A percentile compares a stretch with the other conserved stretches of the same genome.
Conservation (phyloP, 2,888 invertebrate genomes). For the Heliconius erato region DNA sequence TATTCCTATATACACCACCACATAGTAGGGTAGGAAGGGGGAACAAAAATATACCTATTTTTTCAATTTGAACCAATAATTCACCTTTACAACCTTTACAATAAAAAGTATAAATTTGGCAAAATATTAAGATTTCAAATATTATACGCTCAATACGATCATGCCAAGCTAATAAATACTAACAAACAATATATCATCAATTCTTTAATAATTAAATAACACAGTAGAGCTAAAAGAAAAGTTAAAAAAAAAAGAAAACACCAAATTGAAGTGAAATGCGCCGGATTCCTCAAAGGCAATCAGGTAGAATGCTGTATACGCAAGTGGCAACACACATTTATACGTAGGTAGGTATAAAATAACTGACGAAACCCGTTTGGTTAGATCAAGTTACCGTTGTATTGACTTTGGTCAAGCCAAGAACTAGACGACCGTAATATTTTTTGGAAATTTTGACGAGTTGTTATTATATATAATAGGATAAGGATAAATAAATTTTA, state of each 20-base stretch:
- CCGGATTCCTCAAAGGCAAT: conserved; percentile 67
- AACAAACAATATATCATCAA: neutral
- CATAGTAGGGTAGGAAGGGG: too few relatives aligned
- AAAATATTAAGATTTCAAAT: too few relatives aligned
- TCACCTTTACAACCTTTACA: too few relatives aligned
- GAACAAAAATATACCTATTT: too few relatives aligned
- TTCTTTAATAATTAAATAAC: neutral
- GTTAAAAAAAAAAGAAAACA: neutral
- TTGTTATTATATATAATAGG: neutral
- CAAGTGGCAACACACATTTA: conserved; percentile 52
- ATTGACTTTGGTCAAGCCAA: conserved; percentile 66
- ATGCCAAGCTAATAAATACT: too few relatives aligned
- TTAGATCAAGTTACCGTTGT: conserved; percentile 60
- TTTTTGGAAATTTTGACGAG: conserved; percentile 12
- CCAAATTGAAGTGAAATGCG: conserved; percentile 42
- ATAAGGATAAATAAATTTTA: neutral
- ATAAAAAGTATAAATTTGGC: too few relatives aligned
- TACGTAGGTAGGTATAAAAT: conserved; percentile 50
- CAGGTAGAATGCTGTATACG: conserved; percentile 69
- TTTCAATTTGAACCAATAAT: too few relatives aligned
- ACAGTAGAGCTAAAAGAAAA: neutral
- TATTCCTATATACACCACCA: too few relatives aligned
- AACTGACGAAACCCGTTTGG: conserved; percentile 70
- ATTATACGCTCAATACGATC: too few relatives aligned
- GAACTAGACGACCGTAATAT: conserved; percentile 38